Evolutionary conservation across 2,797 vertebrate genomes (phyloP).

Genomic region (Erethizon dorsatum): DNA sequence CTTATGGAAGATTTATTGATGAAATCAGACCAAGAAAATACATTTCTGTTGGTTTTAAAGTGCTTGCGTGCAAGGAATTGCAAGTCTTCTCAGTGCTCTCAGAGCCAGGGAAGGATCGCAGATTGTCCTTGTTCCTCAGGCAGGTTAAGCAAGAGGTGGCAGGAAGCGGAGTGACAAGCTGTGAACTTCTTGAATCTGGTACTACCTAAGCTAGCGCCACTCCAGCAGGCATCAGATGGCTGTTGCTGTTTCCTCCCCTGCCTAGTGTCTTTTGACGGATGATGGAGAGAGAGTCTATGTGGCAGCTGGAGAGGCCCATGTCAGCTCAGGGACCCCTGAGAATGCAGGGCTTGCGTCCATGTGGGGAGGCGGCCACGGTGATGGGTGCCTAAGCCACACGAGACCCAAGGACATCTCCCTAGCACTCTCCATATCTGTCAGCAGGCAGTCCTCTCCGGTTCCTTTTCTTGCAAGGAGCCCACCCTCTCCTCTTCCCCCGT

Average conservation of each 20-base stretch:
- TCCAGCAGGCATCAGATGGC: neutral
- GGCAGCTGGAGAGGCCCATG: neutral
- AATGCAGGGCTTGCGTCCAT: neutral
- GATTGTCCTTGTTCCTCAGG: neutral
- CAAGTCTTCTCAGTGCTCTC: neutral
- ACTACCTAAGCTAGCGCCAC: accelerated
- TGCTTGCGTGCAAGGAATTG: neutral
- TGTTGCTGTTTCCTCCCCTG: neutral
- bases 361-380: neutral
- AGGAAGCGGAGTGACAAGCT: neutral
- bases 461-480: neutral
- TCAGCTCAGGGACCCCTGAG: neutral
- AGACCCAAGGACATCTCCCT: neutral
- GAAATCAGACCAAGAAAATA: slow-evolving; percentile 4
- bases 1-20: neutral
- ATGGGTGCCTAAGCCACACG: accelerated
- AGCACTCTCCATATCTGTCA: neutral
- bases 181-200: neutral
- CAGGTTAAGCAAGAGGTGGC: neutral
- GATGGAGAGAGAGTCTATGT: neutral
- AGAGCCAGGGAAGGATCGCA: neutral
- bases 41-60: neutral
- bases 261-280: neutral
- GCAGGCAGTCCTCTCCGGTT: too few species aligned
- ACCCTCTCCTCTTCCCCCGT: too few species aligned